These are phyloP conservation scores for Epizoanthus scotinus DNA, from an alignment of 92 coral and sea anemone genomes.

Conservation along the genomic window DNA sequence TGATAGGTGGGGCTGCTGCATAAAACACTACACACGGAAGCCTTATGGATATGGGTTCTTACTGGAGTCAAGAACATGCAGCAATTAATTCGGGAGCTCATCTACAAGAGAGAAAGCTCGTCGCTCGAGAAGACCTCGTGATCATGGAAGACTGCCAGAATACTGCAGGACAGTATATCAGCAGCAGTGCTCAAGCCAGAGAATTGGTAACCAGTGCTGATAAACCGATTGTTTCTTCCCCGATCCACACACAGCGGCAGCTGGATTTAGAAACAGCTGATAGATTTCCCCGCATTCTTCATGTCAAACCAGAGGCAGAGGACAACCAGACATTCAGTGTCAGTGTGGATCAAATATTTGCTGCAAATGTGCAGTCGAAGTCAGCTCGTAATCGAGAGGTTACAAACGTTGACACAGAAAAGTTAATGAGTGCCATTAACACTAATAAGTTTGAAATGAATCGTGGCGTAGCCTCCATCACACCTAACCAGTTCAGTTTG, in stretches of 20 bases:
- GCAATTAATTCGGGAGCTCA: background rate
- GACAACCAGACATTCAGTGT: background rate
- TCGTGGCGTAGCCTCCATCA: background rate
- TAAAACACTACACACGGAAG: background rate
- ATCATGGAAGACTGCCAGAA: background rate
- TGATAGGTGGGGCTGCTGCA: background rate
- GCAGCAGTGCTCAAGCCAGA: background rate
- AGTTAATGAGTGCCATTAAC: background rate
- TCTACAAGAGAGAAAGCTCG: background rate
- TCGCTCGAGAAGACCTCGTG: background rate
- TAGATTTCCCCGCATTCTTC: constrained; percentile 7
- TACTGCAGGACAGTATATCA: background rate
- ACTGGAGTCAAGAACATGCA: constrained; percentile 25
- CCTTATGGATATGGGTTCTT: constrained; percentile 22
- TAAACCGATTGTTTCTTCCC: background rate
- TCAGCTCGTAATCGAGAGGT: background rate
- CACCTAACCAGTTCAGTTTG: background rate
- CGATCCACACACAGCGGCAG: background rate
- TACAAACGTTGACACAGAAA: background rate
- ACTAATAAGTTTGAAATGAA: background rate
- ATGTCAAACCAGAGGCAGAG: constrained; percentile 6
- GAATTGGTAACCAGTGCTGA: background rate
- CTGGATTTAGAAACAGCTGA: constrained; percentile 8
- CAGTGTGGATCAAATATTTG: background rate
- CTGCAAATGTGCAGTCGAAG: background rate